phyloP scores from a whole-genome alignment of 2,113 vertebrate genomes.

The Leiothrix lutea region DNA sequence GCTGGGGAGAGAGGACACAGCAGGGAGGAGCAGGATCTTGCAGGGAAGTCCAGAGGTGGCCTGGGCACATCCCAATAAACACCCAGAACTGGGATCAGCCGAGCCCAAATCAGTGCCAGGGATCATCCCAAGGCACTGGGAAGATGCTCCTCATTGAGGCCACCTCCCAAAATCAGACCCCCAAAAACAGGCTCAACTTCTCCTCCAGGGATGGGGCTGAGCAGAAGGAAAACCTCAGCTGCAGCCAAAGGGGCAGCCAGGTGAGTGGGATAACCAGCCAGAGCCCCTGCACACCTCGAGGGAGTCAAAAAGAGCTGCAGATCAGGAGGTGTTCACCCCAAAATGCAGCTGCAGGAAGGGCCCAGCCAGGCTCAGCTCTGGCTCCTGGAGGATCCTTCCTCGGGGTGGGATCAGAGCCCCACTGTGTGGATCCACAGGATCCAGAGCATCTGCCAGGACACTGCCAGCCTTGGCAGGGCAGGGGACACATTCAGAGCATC shows the following conservation, averaged over 20 bases:
- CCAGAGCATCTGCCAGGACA: not conserved
- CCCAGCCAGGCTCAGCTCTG: not conserved
- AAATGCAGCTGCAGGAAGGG: not conserved
- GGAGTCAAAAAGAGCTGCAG: not conserved
- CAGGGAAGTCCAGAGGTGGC: not conserved
- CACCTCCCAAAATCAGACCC: not conserved
- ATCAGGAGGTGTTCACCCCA: rapidly evolving
- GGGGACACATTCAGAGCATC: not conserved
- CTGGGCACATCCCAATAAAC: not conserved
- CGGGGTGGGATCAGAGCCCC: not conserved
- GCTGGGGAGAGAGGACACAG: not conserved
- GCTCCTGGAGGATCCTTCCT: not conserved
- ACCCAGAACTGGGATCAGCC: not conserved
- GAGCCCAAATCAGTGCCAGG: not conserved
- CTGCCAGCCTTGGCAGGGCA: not conserved
- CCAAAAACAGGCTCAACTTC: not conserved
- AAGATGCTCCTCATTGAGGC: not conserved
- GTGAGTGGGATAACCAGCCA: rapidly evolving
- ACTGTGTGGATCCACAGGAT: not conserved
- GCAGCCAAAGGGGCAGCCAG: not conserved
- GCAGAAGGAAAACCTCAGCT: not conserved
- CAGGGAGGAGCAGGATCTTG: not conserved
- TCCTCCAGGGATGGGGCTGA: rapidly evolving
- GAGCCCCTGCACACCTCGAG: not conserved
- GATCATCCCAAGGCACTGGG: not conserved